Conservation (phyloP, 2,888 invertebrate species). For the Mesorhabditis sp. region DNA sequence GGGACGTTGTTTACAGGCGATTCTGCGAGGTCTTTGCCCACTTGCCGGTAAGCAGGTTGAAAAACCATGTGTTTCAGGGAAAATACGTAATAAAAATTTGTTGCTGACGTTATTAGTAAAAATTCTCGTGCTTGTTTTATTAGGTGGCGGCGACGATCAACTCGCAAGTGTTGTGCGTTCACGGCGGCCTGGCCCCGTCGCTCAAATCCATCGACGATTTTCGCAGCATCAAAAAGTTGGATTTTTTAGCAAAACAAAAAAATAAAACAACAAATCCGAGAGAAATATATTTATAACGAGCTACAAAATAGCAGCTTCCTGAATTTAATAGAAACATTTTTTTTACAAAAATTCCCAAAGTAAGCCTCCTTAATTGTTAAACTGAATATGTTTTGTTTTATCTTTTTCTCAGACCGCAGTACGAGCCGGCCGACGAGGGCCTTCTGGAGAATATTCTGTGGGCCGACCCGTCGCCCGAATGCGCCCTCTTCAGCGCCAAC, state of each 20-base stretch:
- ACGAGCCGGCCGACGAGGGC: conserved; percentile 11
- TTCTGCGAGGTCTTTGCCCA: conserved; percentile 35
- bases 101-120: neutral
- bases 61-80: too few species aligned
- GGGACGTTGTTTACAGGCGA: conserved; percentile 17
- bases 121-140: neutral
- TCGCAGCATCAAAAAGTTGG: conserved; percentile 23
- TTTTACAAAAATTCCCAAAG: too few species aligned
- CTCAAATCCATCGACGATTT: conserved; percentile 35
- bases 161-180: conserved; percentile 34
- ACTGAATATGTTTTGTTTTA: neutral
- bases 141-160: conserved; percentile 28
- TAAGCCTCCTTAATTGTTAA: too few species aligned
- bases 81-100: neutral
- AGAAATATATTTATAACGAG: too few species aligned
- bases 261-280: too few species aligned
- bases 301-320: too few species aligned
- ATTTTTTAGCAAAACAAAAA: neutral
- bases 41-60: neutral
- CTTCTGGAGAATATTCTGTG: conserved; percentile 33
- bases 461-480: conserved; percentile 25
- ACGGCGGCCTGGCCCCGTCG: conserved; percentile 25
- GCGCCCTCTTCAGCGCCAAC: conserved; percentile 11
- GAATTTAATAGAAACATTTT: too few species aligned
- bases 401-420: conserved; percentile 8